Evolutionary conservation across 2,113 vertebrate genomes (phyloP).

Genomic region (Mola mola): DNA sequence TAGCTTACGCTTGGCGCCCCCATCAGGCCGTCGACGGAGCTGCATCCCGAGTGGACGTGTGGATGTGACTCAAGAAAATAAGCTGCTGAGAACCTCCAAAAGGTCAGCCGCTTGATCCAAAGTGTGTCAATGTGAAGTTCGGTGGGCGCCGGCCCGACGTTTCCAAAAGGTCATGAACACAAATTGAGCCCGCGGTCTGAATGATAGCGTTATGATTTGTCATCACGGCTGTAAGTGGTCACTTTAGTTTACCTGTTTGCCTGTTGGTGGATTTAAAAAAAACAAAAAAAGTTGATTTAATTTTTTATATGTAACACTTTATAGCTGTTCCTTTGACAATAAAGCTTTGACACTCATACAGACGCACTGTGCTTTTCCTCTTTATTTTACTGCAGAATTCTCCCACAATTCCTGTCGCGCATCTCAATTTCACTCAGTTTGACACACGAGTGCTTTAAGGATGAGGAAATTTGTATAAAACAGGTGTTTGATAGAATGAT

Average conservation of each 20-base stretch:
- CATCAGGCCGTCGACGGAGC: background rate
- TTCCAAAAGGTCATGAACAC: conserved; percentile 55
- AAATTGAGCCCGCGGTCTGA: conserved; percentile 42
- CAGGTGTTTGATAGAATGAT: no score
- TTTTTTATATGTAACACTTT: conserved; percentile 49
- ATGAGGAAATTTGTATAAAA: no score
- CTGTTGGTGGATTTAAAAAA: conserved; percentile 4
- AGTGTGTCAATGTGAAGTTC: conserved; percentile 12
- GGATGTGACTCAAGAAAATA: background rate
- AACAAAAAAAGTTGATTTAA: conserved; percentile 7
- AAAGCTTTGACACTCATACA: conserved; percentile 68
- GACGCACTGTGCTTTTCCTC: background rate
- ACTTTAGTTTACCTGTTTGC: conserved; percentile 13
- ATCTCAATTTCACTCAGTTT: no score
- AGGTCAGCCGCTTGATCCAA: background rate
- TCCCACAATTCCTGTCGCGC: background rate
- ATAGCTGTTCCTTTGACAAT: conserved; percentile 64
- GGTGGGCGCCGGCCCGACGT: conserved; percentile 1
- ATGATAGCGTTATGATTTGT: conserved; percentile 33
- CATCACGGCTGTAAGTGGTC: conserved; percentile 24
- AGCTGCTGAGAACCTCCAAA: background rate
- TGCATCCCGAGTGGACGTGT: background rate
- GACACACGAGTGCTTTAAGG: no score
- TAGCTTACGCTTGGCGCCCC: background rate
- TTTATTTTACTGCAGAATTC: background rate